Percentiles rank a stretch among this genome's conserved stretches.
These are phyloP conservation scores for Picus viridis DNA, from an alignment of 2,797 vertebrate species.

Conservation along the genomic window DNA sequence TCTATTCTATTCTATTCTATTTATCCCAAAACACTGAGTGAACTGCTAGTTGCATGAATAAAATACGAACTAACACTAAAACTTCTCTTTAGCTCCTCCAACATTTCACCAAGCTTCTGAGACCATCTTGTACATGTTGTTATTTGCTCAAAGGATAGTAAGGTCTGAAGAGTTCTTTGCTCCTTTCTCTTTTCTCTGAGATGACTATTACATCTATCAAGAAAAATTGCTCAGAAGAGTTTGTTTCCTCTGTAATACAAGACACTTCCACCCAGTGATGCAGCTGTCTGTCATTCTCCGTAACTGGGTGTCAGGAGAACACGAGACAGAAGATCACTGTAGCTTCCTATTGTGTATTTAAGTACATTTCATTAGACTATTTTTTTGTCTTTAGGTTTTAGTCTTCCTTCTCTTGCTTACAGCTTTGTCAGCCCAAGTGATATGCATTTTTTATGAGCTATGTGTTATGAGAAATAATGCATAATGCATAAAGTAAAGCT, in stretches of 20 bases:
- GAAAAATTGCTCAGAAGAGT: not conserved
- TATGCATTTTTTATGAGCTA: constrained; percentile 19
- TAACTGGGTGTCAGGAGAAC: not conserved
- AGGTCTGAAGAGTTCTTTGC: not conserved
- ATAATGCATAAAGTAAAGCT: not conserved
- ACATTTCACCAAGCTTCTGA: not conserved
- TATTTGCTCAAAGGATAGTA: not conserved
- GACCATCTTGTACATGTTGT: not conserved
- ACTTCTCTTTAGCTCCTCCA: not conserved
- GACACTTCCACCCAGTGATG: not conserved
- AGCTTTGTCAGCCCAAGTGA: not conserved
- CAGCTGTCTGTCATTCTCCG: not conserved
- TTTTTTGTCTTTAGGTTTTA: constrained; percentile 33
- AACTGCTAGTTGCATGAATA: not conserved
- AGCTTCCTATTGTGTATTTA: not conserved
- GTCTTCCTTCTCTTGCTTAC: not conserved
- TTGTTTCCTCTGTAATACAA: not conserved
- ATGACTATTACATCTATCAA: not conserved
- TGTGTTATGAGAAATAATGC: not conserved
- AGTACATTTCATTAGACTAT: constrained; percentile 9
- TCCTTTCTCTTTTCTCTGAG: not conserved
- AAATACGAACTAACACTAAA: not conserved
- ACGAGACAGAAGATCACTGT: not conserved
- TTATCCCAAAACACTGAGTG: not conserved
- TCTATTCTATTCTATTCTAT: too few relatives aligned